Base-by-base conservation (phyloP, 2,888 invertebrate species). In the Pomacea canaliculata region DNA sequence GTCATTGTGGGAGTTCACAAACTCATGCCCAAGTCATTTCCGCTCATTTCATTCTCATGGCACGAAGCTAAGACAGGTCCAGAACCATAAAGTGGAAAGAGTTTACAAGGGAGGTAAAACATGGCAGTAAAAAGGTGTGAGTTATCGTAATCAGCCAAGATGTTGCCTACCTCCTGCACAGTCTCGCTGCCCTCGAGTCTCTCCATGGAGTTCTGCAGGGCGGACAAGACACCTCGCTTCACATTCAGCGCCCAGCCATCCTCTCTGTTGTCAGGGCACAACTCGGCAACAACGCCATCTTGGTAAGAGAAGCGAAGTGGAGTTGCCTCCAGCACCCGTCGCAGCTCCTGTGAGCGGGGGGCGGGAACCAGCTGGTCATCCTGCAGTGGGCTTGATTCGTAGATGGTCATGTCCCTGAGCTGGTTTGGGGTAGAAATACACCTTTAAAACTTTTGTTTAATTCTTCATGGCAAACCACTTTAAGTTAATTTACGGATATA, bases 161-260 rank as follows among this genome's bases (percentile, higher is more conserved):
- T 56, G 10, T 56, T 1, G 51, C 51, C 3, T 70, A 87, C 88
- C 85, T 87, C 87, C 18, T 73, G 76, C 13, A 83, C 80, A 60
- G 76, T 82, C 71, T 83, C 78, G n/a, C 83, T 79, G 13, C 95
- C 93, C 90, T 96, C 96, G 84, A 97, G 95, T 79, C 96, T 84
- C 27, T 88, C 93, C 97, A 97, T 97, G 79, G 95, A 94, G 89
- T 97, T 97, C 90, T 97, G 97, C 79, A 97, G 93, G 87, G 96
- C 93, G 0, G 97, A 97, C 74, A 96, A 93, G 81, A 97, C 93
- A 4, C 95, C 97, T 82, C 97, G 93, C 92, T 98, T 98, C 89
- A 98, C 93, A 92, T 98, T 97, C 73, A 97, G 93, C 0, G 96
- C 95, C 87, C 95, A 94, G 27, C 94, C 93, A 0, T 93, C 93